phyloP scores from a whole-genome alignment of 2,797 vertebrate genomes.

The Myotis planiceps region DNA sequence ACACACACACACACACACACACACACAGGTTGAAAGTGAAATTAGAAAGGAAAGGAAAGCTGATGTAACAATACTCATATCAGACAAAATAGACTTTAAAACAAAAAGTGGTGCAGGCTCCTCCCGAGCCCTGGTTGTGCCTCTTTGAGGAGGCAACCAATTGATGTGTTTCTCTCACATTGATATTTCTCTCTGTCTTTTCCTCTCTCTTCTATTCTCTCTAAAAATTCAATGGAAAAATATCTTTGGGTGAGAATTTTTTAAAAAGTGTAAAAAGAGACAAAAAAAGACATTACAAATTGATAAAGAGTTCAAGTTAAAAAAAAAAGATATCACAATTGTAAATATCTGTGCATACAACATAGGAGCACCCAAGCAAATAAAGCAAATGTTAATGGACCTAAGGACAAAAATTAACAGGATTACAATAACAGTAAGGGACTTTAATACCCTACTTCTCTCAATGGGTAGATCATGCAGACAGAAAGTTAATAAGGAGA shows the following conservation, averaged over 20 bases:
- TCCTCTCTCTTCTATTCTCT: no score
- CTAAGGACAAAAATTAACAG: background rate
- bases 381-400: background rate
- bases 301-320: background rate
- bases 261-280: background rate
- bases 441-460: background rate
- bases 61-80: background rate
- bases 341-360: background rate
- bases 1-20: no score
- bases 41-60: background rate
- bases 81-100: background rate
- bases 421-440: background rate
- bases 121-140: no score
- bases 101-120: background rate
- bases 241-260: no score
- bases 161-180: no score
- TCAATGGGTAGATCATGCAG: background rate
- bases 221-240: no score
- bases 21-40: background rate
- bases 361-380: background rate
- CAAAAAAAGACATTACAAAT: background rate
- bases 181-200: no score
- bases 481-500: background rate
- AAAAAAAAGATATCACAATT: background rate
- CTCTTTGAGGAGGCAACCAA: no score